Conservation (phyloP, 2,113 vertebrate species). For the Rhinichthys klamathensis region DNA sequence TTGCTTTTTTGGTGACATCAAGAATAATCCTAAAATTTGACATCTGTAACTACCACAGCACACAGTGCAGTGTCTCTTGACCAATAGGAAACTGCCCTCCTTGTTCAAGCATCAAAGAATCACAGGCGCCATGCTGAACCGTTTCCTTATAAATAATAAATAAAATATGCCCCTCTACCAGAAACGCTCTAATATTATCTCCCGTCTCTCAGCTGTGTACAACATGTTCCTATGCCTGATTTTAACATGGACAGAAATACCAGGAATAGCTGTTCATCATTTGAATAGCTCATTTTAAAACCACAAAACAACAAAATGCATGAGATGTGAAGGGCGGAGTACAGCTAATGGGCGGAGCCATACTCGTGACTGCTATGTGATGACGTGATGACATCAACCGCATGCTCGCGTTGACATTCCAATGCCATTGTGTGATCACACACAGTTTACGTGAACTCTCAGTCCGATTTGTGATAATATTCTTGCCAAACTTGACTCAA, state of each 20-base stretch:
- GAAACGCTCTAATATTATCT: constrained; percentile 18
- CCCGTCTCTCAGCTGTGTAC: neutral
- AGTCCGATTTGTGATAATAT: constrained; percentile 19
- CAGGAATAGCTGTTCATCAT: neutral
- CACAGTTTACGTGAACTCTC: constrained; percentile 19
- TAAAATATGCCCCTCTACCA: constrained; percentile 26
- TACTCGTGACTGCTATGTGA: constrained; percentile 8
- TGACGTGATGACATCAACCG: constrained; percentile 2
- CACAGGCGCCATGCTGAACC: neutral
- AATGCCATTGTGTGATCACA: constrained; percentile 52
- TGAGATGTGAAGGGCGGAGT: constrained; percentile 1
- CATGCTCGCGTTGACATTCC: constrained; percentile 54
- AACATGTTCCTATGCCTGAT: neutral
- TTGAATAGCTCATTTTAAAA: constrained; percentile 26
- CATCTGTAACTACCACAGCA: neutral
- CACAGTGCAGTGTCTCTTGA: neutral
- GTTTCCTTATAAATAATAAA: constrained; percentile 21
- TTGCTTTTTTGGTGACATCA: neutral
- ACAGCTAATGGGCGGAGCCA: neutral
- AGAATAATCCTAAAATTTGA: neutral
- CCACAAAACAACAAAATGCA: constrained; percentile 30
- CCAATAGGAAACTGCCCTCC: neutral
- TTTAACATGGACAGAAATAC: neutral
- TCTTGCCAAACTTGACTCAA: constrained; percentile 23
- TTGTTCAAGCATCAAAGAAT: constrained; percentile 2